Evolutionary conservation across 92 coral and sea anemone species (phyloP).

Genomic region (Bergia puertoricense): DNA sequence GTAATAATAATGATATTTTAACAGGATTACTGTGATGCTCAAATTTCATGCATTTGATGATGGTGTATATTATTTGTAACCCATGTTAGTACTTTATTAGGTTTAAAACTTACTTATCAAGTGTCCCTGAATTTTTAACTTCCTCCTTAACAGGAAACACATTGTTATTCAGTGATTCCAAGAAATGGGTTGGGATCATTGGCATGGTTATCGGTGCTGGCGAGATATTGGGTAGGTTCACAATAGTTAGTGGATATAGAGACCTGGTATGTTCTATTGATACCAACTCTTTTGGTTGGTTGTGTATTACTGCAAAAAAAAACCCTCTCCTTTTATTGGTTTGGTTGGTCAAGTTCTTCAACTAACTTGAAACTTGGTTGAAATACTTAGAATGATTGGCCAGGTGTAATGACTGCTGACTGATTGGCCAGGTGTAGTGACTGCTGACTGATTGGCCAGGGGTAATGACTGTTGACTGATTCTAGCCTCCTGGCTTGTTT

Average conservation of each 20-base stretch:
- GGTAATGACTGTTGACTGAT: not conserved
- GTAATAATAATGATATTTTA: no score
- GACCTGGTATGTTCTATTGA: no score
- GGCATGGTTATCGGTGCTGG: constrained; percentile 95
- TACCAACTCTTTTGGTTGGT: not conserved
- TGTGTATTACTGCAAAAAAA: no score
- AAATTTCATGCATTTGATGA: no score
- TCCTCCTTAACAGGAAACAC: constrained; percentile 69
- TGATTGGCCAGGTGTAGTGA: no score
- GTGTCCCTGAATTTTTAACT: not conserved
- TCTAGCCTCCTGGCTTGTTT: no score
- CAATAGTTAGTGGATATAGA: not conserved
- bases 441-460: no score
- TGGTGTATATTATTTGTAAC: not conserved
- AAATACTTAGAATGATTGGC: no score
- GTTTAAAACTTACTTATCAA: not conserved
- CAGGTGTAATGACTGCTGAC: no score
- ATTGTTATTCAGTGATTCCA: constrained; percentile 53
- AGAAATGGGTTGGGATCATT: constrained; percentile 80
- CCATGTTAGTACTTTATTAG: not conserved
- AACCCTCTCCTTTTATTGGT: no score
- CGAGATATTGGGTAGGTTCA: constrained; percentile 80
- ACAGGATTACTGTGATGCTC: no score
- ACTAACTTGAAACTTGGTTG: not conserved
- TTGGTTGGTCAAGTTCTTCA: no score